Evolutionary conservation across 2,888 invertebrate genomes (phyloP), one percentile per base, ranked within the genome.

Genomic region (Drosophila aldrichi): DNA sequence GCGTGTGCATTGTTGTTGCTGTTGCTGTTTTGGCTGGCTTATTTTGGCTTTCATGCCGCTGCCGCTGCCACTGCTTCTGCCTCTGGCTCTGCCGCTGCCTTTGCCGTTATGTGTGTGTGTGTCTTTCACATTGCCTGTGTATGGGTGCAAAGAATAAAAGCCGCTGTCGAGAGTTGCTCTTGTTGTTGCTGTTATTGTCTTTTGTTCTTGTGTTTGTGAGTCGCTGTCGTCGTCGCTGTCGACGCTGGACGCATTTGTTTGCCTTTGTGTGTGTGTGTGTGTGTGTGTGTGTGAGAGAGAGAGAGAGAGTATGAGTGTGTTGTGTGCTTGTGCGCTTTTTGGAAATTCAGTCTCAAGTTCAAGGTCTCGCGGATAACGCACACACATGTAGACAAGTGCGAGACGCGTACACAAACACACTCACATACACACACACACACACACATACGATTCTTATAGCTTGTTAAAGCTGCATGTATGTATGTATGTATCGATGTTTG

Each of bases 291-390:
- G 43, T 43, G 18, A n/a, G n/a, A n/a, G n/a, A n/a, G n/a, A n/a
- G n/a, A n/a, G 32, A 12, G 36, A 12, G 18, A 67, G 71, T 68
- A 49, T 70, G 49, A 74, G 46, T 81, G 62, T 80, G 67, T 64
- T 56, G 79, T 79, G 73, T 73, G 82, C 77, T 67, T 81, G 73
- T 86, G 66, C 79, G 90, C 89, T 91, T 92, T 92, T 92, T 92
- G 92, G 92, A 92, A 92, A 92, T 92, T 92, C 91, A 92, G 93
- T 93, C 92, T 93, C 93, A 93, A 93, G 93, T 93, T 93, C 93
- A 93, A 93, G 93, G 93, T 92, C 93, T 92, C 91, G 91, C 90
- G 92, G 91, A 92, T 92, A 92, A 91, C 90, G 89, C 86, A 82
- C 78, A 88, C 82, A 80, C 64, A 78, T 65, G 75, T 74, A 77